Conservation (phyloP, 2,113 vertebrate species). For the Seriola aureovittata region DNA sequence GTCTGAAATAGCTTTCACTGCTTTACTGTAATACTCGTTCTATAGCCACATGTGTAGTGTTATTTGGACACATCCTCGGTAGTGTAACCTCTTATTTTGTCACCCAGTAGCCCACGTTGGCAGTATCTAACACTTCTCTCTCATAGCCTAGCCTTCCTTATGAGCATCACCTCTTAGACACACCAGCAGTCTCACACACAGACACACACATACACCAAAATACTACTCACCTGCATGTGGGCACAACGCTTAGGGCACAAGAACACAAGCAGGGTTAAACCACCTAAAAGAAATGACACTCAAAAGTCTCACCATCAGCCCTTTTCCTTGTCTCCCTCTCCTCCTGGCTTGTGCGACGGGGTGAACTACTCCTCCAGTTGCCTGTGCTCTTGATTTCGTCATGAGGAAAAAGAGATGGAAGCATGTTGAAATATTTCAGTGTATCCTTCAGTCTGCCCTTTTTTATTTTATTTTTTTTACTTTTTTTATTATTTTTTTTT, state of each 20-base stretch:
- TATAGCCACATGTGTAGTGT: conserved; percentile 79
- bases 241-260: conserved; percentile 84
- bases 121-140: conserved; percentile 82
- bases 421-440: conserved; percentile 57
- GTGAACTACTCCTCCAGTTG: conserved; percentile 14
- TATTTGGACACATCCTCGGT: conserved; percentile 75
- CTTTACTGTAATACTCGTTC: conserved; percentile 76
- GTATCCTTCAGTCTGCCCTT: conserved; percentile 56
- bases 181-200: conserved; percentile 75
- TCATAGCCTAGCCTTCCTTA: conserved; percentile 77
- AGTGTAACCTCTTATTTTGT: conserved; percentile 79
- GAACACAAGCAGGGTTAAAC: conserved; percentile 78
- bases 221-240: conserved; percentile 86
- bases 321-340: conserved; percentile 72
- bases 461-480: no score
- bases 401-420: conserved; percentile 60
- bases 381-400: conserved; percentile 11
- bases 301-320: conserved; percentile 50
- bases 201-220: conserved; percentile 74
- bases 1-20: conserved; percentile 81
- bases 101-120: conserved; percentile 81
- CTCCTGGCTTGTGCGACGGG: conserved; percentile 43
- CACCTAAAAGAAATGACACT: conserved; percentile 59
- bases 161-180: conserved; percentile 79
- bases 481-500: neutral